Evolutionary conservation across 2,888 invertebrate genomes (phyloP).

Genomic region (Watsonalla cultraria): DNA sequence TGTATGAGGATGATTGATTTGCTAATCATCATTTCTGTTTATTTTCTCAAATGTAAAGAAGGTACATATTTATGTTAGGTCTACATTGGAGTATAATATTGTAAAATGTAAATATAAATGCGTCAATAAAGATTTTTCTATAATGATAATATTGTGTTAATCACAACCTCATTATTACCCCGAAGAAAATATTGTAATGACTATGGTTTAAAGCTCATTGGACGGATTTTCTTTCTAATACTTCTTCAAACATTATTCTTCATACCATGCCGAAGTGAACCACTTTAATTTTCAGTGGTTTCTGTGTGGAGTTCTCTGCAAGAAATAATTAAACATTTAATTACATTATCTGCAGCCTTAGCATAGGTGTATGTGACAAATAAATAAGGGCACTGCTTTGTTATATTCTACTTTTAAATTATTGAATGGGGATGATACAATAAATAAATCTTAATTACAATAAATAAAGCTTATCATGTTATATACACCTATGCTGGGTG

Average conservation of each 20-base stretch:
- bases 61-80: neutral
- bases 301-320: constrained; percentile 74
- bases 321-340: constrained; percentile 24
- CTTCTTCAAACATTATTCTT: constrained; percentile 14
- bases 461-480: too few relatives aligned
- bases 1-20: too few relatives aligned
- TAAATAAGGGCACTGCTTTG: too few relatives aligned
- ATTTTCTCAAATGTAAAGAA: too few relatives aligned
- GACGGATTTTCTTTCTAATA: constrained; percentile 1
- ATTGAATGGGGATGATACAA: too few relatives aligned
- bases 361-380: neutral
- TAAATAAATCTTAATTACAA: too few relatives aligned
- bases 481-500: too few relatives aligned
- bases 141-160: too few relatives aligned
- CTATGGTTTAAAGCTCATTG: neutral
- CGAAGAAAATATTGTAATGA: neutral
- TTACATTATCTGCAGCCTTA: neutral
- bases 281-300: constrained; percentile 86
- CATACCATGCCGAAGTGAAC: constrained; percentile 91
- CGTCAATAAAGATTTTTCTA: neutral
- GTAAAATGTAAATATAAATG: neutral
- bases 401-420: too few relatives aligned
- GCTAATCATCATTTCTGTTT: too few relatives aligned
- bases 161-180: too few relatives aligned
- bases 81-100: neutral